Evolutionary conservation across 23 tunicate genomes (phyloP).

Genomic region (Halocynthia aurantium): DNA sequence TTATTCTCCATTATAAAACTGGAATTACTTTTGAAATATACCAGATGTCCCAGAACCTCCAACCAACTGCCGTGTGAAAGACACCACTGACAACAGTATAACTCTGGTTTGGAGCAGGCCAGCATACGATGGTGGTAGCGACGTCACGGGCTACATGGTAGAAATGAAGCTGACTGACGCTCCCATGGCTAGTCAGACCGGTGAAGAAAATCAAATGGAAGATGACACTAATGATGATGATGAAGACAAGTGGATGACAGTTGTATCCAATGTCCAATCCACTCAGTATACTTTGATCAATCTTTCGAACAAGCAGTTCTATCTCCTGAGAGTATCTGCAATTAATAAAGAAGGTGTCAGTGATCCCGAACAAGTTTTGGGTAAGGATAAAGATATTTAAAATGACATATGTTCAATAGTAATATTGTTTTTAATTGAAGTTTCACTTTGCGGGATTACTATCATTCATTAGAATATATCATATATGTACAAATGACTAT

Average conservation of each 20-base stretch:
- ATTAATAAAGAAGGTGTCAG: conserved; percentile 32
- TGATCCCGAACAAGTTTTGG: background rate
- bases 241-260: conserved; percentile 49
- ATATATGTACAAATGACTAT: no score
- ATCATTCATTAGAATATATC: no score
- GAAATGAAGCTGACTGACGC: conserved; percentile 44
- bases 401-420: no score
- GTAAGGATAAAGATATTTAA: no score
- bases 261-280: conserved; percentile 34
- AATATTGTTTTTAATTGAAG: no score
- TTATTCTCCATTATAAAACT: background rate
- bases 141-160: conserved; percentile 61
- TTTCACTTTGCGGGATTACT: no score
- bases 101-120: conserved; percentile 75
- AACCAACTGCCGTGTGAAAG: conserved; percentile 51
- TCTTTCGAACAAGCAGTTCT: conserved; percentile 25
- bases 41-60: conserved; percentile 77
- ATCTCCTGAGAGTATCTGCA: conserved; percentile 28
- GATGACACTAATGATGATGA: conserved; percentile 7
- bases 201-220: background rate
- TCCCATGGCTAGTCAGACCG: background rate
- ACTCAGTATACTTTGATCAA: conserved; percentile 36
- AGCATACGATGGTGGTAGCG: conserved; percentile 83
- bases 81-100: conserved; percentile 50
- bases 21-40: background rate